Conservation (phyloP, 92 coral and sea anemone genomes). For the Bergia sp. region DNA sequence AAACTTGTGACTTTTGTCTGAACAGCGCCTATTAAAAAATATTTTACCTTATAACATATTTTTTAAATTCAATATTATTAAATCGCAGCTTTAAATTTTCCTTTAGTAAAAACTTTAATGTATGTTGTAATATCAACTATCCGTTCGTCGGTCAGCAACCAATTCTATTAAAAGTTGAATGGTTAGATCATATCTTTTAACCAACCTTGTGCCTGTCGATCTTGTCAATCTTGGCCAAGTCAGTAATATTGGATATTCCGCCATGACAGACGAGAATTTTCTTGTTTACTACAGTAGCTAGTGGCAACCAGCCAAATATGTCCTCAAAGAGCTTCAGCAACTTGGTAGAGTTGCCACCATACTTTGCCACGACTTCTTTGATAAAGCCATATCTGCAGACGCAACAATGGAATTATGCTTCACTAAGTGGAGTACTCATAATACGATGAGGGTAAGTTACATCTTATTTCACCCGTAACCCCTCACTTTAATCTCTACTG, state of each 20-base stretch:
- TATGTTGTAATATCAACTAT: too few relatives aligned
- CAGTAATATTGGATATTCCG: constrained; percentile 91
- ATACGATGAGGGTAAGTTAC: too few relatives aligned
- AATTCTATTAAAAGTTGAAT: not conserved
- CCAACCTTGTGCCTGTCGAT: constrained; percentile 94
- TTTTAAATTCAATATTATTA: too few relatives aligned
- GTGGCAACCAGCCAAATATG: constrained; percentile 97
- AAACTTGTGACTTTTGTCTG: too few relatives aligned
- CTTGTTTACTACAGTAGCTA: constrained; percentile 91
- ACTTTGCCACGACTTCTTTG: constrained; percentile 88
- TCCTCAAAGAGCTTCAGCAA: constrained; percentile 86
- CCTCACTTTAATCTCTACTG: too few relatives aligned
- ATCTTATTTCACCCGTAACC: too few relatives aligned
- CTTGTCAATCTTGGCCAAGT: constrained; percentile 72
- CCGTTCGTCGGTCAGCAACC: too few relatives aligned
- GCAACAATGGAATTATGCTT: not conserved
- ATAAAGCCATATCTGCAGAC: constrained; percentile 84
- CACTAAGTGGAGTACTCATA: too few relatives aligned
- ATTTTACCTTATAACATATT: too few relatives aligned
- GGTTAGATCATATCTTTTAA: not conserved
- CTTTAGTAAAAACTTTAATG: too few relatives aligned
- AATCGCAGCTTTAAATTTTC: too few relatives aligned
- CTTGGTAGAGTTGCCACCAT: constrained; percentile 67
- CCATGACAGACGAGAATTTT: constrained; percentile 92
- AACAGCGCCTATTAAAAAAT: too few relatives aligned